Evolutionary conservation across 2,888 invertebrate genomes (phyloP).

Genomic region (Fissipunctia ypsillon): DNA sequence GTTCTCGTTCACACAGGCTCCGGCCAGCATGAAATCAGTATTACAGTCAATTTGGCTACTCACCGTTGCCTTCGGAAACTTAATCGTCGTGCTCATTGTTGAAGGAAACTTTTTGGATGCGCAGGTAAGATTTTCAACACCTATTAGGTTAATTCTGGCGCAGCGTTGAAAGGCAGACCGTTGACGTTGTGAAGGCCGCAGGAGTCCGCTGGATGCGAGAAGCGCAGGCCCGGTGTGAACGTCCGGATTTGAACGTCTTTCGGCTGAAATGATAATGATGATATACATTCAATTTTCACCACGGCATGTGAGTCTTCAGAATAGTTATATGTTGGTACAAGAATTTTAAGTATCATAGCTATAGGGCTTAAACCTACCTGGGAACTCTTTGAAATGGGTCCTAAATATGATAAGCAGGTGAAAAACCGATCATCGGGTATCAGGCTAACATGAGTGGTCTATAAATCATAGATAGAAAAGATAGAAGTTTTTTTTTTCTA

Average conservation of each 20-base stretch:
- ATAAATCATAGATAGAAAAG: no score
- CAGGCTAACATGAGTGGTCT: background rate
- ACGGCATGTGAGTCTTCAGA: background rate
- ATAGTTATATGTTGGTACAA: background rate
- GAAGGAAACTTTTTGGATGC: constrained; percentile 94
- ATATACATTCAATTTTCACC: background rate
- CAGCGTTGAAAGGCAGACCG: background rate
- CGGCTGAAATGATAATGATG: background rate
- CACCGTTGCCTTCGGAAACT: constrained; percentile 97
- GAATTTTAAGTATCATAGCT: background rate
- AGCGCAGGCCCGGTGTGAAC: background rate
- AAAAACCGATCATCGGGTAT: background rate
- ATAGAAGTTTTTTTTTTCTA: no score
- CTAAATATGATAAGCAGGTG: background rate
- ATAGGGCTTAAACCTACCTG: background rate
- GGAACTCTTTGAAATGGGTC: background rate
- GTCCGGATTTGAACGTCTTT: background rate
- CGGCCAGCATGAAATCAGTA: constrained; percentile 98
- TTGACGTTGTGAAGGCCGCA: background rate
- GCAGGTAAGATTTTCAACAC: constrained; percentile 90
- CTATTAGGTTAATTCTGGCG: background rate
- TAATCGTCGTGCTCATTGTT: constrained; percentile 97
- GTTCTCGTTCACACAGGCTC: constrained; percentile 98
- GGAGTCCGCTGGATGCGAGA: background rate
- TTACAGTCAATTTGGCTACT: constrained; percentile 97